Percentiles rank a stretch among this genome's conserved stretches.
phyloP scores from a whole-genome alignment of 2,797 vertebrate species.

The Lacerta agilis region DNA sequence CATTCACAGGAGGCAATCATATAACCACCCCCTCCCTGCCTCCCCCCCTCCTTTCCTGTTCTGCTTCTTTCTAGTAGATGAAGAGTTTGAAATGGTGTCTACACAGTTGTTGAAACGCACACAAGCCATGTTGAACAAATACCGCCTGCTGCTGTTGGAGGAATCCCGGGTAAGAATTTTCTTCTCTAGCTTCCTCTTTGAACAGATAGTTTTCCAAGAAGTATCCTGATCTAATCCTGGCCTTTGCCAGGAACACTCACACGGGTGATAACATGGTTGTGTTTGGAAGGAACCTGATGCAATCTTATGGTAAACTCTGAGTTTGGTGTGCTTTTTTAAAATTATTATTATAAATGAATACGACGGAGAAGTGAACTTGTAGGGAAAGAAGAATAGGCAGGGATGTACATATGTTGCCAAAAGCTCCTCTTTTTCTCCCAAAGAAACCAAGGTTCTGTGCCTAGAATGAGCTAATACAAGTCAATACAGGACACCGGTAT shows the following conservation, averaged over 20 bases:
- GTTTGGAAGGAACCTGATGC: neutral
- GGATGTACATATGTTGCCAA: no score
- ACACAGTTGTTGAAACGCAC: conserved; percentile 91
- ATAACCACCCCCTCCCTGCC: neutral
- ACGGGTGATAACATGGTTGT: neutral
- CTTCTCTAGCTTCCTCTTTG: neutral
- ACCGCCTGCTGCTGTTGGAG: conserved; percentile 90
- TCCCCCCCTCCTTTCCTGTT: neutral
- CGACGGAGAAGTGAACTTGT: neutral
- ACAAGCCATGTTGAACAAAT: conserved; percentile 96
- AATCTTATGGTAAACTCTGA: neutral
- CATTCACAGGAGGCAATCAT: neutral
- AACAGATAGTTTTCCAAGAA: neutral
- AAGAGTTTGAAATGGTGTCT: conserved; percentile 93
- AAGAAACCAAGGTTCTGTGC: neutral
- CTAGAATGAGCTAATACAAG: neutral
- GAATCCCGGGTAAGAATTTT: conserved; percentile 88
- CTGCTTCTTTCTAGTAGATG: conserved; percentile 83
- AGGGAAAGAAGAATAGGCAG: neutral
- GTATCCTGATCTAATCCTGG: neutral
- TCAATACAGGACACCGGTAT: neutral
- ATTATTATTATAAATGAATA: neutral
- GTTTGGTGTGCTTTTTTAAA: neutral
- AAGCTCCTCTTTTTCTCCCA: neutral
- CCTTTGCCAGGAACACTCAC: neutral